phyloP scores from a whole-genome alignment of 1,140 invertebrate genomes.

The Gryon sp. region DNA sequence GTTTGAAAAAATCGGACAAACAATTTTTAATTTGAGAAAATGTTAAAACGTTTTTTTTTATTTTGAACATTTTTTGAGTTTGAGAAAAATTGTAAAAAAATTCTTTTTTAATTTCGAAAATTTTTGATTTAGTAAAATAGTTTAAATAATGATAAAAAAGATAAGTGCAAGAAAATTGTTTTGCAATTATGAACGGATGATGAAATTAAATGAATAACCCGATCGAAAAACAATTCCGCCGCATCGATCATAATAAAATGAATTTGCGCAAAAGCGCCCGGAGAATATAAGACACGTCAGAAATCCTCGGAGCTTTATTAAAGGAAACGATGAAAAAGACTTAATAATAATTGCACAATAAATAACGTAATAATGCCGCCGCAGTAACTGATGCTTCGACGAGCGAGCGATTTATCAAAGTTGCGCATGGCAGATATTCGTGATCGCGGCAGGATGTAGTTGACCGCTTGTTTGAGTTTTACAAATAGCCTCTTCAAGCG shows the following conservation, averaged over 20 bases:
- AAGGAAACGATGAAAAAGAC: slow-evolving; percentile 46
- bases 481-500: slow-evolving; percentile 48
- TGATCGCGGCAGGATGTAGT: slow-evolving; percentile 25
- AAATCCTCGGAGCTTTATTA: slow-evolving; percentile 43
- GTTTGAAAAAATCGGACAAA: too few species aligned
- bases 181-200: too few species aligned
- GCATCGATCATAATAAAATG: slow-evolving; percentile 47
- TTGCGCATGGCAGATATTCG: slow-evolving; percentile 48
- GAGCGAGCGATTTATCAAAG: slow-evolving; percentile 57
- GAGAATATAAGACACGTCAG: slow-evolving; percentile 25
- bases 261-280: slow-evolving; percentile 26
- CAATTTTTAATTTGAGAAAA: too few species aligned
- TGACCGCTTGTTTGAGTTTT: slow-evolving; percentile 55
- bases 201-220: neutral
- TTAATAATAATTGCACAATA: slow-evolving; percentile 53
- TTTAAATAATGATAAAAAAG: too few species aligned
- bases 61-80: too few species aligned
- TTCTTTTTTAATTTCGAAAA: too few species aligned
- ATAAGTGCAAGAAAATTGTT: too few species aligned
- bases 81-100: too few species aligned
- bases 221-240: slow-evolving; percentile 42
- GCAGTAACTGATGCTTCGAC: slow-evolving; percentile 51
- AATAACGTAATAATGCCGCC: slow-evolving; percentile 56
- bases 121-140: too few species aligned
- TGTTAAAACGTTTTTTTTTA: too few species aligned